Evolutionary conservation across 2,797 vertebrate genomes (phyloP).

Genomic region (Anabas testudineus): DNA sequence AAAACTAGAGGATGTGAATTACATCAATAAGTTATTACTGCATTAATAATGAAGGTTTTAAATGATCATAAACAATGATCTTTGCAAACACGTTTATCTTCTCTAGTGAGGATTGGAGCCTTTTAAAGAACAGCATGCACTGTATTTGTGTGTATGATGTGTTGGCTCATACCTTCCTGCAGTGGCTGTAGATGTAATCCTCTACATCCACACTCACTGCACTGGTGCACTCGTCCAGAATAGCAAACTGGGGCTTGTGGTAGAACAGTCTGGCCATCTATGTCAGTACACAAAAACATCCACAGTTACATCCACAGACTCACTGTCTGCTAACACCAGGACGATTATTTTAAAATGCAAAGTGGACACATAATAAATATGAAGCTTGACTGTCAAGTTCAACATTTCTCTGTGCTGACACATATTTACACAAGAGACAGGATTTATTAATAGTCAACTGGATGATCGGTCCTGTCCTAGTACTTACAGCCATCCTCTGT

Average conservation of each 20-base stretch:
- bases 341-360: background rate
- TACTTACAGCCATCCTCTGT: slow-evolving; percentile 96
- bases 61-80: too few relatives aligned
- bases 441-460: background rate
- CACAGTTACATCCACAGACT: too few relatives aligned
- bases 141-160: background rate
- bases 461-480: too few relatives aligned
- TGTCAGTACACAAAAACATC: slow-evolving; percentile 33
- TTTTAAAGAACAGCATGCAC: too few relatives aligned
- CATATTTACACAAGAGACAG: background rate
- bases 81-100: too few relatives aligned
- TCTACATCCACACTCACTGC: slow-evolving; percentile 98
- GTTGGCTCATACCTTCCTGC: slow-evolving; percentile 87
- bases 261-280: slow-evolving; percentile 99
- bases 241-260: slow-evolving; percentile 98
- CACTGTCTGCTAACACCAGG: background rate
- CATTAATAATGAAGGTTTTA: too few relatives aligned
- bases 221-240: slow-evolving; percentile 98
- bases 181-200: slow-evolving; percentile 97
- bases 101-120: too few relatives aligned
- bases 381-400: background rate
- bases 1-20: background rate
- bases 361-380: background rate
- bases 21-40: background rate
- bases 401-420: background rate